phyloP scores from a whole-genome alignment of 2,888 invertebrate species.

The Cryptus viduatorius region DNA sequence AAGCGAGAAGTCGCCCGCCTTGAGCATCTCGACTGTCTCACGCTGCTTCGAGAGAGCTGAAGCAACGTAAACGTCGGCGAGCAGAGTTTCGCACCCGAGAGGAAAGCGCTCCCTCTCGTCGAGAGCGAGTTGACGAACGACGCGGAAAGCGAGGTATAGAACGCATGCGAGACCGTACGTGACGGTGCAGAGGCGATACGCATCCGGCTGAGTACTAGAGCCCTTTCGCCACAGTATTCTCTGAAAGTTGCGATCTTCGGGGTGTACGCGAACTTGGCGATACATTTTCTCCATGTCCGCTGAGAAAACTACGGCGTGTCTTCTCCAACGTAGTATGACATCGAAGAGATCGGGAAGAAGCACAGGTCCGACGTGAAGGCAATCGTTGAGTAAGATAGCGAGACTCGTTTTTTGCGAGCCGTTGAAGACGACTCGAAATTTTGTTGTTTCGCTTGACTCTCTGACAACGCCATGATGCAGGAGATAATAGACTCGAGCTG shows the following conservation, averaged over 20 bases:
- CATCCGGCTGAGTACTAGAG: not conserved
- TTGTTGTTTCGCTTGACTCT: conserved; percentile 76
- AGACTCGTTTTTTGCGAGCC: conserved; percentile 72
- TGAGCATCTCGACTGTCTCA: conserved; percentile 46
- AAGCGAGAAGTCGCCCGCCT: conserved; percentile 48
- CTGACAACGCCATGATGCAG: conserved; percentile 78
- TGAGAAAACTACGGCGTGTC: conserved; percentile 14
- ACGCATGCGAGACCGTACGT: conserved; percentile 49
- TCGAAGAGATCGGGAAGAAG: conserved; percentile 72
- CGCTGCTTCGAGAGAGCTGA: conserved; percentile 1
- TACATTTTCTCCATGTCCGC: conserved; percentile 59
- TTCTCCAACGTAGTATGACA: conserved; percentile 30
- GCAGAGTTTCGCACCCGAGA: not conserved
- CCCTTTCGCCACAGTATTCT: conserved; percentile 77
- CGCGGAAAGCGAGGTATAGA: conserved; percentile 49
- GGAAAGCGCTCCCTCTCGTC: conserved; percentile 43
- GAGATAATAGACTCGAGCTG: conserved; percentile 32
- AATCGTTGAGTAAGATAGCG: conserved; percentile 75
- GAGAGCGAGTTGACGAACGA: conserved; percentile 48
- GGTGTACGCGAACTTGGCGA: conserved; percentile 26
- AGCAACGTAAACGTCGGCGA: conserved; percentile 44
- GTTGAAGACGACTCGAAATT: conserved; percentile 79
- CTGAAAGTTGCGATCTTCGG: conserved; percentile 73
- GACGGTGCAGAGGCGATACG: conserved; percentile 29
- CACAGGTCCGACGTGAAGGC: conserved; percentile 76